A percentile compares a stretch with the other conserved stretches of the same genome.
Conservation (phyloP, 1,140 invertebrate genomes). For the Drosophila tsacasi region DNA sequence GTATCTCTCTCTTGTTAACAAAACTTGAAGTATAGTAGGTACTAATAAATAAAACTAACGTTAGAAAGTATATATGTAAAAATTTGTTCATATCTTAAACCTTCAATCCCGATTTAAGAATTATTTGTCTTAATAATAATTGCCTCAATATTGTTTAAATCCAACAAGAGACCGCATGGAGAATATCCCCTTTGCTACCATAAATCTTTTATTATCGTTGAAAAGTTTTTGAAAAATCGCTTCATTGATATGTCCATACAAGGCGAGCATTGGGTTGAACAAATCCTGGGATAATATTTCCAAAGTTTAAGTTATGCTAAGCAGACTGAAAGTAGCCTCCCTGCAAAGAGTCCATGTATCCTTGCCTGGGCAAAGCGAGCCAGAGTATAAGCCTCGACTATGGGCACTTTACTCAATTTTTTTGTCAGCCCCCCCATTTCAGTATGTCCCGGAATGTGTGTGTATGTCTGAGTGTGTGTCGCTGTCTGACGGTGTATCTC, state of each 20-base stretch:
- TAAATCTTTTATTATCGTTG: constrained; percentile 6
- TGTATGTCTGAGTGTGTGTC: not conserved
- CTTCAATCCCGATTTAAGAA: too few relatives aligned
- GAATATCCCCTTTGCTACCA: not conserved
- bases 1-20: too few relatives aligned
- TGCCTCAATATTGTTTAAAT: not conserved
- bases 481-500: constrained; percentile 8
- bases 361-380: not conserved
- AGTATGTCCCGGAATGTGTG: constrained; percentile 15
- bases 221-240: constrained; percentile 23
- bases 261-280: not conserved
- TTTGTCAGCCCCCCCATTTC: constrained; percentile 27
- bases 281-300: constrained; percentile 47
- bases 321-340: constrained; percentile 28
- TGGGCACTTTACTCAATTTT: constrained; percentile 44
- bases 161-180: not conserved
- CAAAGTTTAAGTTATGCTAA: constrained; percentile 51
- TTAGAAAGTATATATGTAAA: too few relatives aligned
- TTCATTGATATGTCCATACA: constrained; percentile 26
- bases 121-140: too few relatives aligned
- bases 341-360: not conserved
- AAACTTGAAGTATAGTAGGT: too few relatives aligned
- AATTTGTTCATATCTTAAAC: too few relatives aligned
- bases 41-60: too few relatives aligned
- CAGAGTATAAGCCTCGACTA: constrained; percentile 28